Base-by-base conservation (phyloP, 2,797 vertebrate species). In the Prionace glauca region DNA sequence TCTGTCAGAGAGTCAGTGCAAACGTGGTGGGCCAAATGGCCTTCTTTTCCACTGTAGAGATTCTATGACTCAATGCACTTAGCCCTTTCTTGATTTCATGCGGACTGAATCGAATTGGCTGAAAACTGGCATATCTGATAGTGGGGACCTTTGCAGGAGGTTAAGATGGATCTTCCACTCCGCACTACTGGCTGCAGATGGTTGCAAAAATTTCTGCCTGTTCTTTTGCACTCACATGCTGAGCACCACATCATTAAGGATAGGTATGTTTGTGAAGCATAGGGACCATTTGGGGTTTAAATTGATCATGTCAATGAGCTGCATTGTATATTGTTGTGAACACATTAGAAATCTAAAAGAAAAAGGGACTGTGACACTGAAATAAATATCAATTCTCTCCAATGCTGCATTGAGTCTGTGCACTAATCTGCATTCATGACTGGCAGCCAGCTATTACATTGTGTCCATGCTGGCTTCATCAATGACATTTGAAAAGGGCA, bases 381-480 rank as follows among this genome's bases (percentile, higher is more conserved):
- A 90, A 62, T 62, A 56, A 90, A 90, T 62, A 90, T n/a, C 60
- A 62, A 90, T 62, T 32, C 87, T 62, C 87, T 56, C 24, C 8
- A 90, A 60, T 56, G 56, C 10, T 16, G 50, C 32, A 90, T 5
- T 62, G 56, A 56, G 50, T 29, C 87, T 62, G 50, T 29, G 16
- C 56, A 90, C 29, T 90, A 62, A 90, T 90, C 18, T 62, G 87
- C n/a, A 90, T 90, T 90, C 22, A 90, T 90, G 62, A n/a, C 56
- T 62, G 26, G 50, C n/a, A 62, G 32, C 2, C 11, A 60, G 12
- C 56, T 62, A 62, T 60, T 56, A 7, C 10, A 56, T 62, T 90
- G 56, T 62, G 60, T 16, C 12, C 14, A 50, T 60, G 11, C 5
- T n/a, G 29, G 0, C 26, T 90, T 90, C 56, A 90, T 90, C 32